Conservation (phyloP, 2,888 invertebrate species). For the Kryphioiulus occultus region DNA sequence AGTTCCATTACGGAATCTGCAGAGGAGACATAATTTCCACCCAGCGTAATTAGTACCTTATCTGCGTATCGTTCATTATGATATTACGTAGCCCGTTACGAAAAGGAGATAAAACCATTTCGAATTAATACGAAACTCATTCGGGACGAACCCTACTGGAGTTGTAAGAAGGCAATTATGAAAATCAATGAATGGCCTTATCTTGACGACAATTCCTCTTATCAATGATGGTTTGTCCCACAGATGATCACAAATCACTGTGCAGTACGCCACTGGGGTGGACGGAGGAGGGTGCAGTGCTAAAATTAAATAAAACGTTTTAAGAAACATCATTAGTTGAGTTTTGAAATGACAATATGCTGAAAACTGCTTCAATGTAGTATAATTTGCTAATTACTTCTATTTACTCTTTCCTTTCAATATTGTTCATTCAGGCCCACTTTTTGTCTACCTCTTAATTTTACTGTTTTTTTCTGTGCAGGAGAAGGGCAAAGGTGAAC, state of each 20-base stretch:
- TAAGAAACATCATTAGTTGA: background rate
- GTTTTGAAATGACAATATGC: background rate
- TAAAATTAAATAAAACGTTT: background rate
- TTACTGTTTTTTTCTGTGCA: constrained; percentile 35
- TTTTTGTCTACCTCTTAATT: too few relatives aligned
- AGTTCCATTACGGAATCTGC: background rate
- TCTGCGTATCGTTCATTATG: constrained; percentile 8
- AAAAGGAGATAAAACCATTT: background rate
- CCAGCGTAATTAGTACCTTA: background rate
- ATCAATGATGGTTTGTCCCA: background rate
- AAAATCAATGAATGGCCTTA: background rate
- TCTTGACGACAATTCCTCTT: constrained; percentile 8
- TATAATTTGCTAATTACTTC: background rate
- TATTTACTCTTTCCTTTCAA: too few relatives aligned
- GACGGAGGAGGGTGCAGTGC: background rate
- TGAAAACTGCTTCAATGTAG: background rate
- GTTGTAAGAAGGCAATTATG: constrained; percentile 10
- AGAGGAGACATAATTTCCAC: constrained; percentile 17
- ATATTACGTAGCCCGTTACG: background rate
- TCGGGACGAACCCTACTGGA: background rate
- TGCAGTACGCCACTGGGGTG: background rate
- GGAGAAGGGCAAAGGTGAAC: constrained; percentile 64
- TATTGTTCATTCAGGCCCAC: too few relatives aligned
- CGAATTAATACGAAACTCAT: background rate
- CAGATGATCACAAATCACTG: background rate